These are phyloP conservation scores for Lepus timidus DNA, from an alignment of 2,113 vertebrate genomes.

Conservation along the genomic window DNA sequence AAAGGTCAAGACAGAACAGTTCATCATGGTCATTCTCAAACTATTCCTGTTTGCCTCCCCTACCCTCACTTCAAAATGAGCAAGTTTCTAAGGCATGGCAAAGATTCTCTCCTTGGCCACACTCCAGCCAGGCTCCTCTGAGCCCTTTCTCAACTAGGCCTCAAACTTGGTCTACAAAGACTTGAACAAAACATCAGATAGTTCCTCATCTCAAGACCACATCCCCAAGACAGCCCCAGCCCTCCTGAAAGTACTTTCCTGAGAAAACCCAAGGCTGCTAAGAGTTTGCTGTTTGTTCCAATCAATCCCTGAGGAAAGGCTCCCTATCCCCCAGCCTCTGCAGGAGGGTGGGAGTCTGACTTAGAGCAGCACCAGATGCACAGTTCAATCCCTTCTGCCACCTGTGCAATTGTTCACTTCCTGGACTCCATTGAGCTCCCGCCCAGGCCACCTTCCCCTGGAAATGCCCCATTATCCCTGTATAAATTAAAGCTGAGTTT, in stretches of 20 bases:
- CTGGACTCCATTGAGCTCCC: not conserved
- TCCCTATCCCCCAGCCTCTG: not conserved
- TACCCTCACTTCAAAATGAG: too few species aligned
- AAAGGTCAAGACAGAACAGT: not conserved
- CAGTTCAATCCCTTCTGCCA: not conserved
- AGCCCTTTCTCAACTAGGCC: not conserved
- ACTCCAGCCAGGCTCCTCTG: not conserved
- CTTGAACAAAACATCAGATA: not conserved
- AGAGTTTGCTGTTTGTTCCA: not conserved
- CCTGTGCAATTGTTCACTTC: not conserved
- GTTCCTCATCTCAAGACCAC: not conserved
- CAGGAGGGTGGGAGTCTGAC: not conserved
- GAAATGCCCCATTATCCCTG: not conserved
- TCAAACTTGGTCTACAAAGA: not conserved
- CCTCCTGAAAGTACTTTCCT: not conserved
- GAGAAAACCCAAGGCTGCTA: not conserved
- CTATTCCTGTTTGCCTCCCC: not conserved
- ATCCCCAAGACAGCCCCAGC: not conserved
- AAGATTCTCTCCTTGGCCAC: not conserved
- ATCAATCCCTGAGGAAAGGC: not conserved
- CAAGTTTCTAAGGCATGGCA: not conserved
- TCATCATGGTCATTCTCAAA: not conserved
- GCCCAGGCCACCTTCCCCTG: not conserved
- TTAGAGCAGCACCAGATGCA: not conserved
- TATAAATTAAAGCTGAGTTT: not conserved